Conservation (phyloP, 2,797 vertebrate genomes). For the Mycteria americana region DNA sequence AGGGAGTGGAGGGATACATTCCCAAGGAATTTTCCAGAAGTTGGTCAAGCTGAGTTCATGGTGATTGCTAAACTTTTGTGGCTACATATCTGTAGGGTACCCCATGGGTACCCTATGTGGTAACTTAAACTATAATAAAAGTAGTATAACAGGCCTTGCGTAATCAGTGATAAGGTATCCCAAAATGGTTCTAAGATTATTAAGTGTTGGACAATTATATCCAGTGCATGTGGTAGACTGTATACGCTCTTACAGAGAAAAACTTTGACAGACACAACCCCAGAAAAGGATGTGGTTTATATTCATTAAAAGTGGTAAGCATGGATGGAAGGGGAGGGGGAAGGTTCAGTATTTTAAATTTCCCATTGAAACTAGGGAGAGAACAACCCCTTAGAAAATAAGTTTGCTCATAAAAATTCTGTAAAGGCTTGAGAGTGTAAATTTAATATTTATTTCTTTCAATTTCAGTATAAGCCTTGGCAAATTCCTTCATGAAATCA, state of each 20-base stretch:
- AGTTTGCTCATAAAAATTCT: not conserved
- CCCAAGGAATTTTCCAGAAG: not conserved
- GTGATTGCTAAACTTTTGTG: not conserved
- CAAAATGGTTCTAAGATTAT: not conserved
- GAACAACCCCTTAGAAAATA: not conserved
- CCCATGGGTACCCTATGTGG: not conserved
- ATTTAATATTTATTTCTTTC: not conserved
- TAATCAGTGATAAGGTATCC: not conserved
- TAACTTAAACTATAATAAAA: not conserved
- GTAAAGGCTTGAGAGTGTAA: not conserved
- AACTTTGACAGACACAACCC: not conserved
- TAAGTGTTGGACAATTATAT: not conserved
- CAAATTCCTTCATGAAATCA: not conserved
- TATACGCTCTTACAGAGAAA: rapidly evolving
- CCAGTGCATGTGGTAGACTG: not conserved
- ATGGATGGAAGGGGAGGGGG: rapidly evolving
- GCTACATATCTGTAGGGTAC: not conserved
- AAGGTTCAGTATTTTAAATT: not conserved
- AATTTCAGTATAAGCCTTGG: not conserved
- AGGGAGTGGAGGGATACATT: not conserved
- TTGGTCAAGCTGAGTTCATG: not conserved
- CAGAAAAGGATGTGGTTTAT: not conserved
- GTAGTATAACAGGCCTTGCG: not conserved
- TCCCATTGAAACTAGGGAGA: not conserved
- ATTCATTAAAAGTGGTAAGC: not conserved